A percentile compares a stretch with the other conserved stretches of the same genome.
These are phyloP conservation scores for Myotis yumanensis DNA, from an alignment of 2,113 vertebrate species.

Conservation along the genomic window DNA sequence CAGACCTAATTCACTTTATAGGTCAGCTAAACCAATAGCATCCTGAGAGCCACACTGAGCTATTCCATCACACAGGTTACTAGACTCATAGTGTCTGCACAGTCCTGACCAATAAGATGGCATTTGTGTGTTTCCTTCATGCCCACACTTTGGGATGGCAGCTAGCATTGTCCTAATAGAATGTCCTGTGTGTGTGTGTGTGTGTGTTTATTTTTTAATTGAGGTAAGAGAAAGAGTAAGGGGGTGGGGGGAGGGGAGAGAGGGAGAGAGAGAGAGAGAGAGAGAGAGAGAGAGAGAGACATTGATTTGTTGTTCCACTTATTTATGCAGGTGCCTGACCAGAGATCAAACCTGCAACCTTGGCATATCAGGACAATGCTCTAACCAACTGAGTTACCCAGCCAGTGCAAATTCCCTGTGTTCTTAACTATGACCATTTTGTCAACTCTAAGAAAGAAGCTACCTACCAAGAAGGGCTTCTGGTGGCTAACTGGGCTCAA, in stretches of 20 bases:
- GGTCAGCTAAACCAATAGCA: neutral
- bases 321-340: neutral
- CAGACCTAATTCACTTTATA: constrained; percentile 68
- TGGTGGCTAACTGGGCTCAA: neutral
- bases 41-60: neutral
- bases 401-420: neutral
- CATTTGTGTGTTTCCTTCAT: neutral
- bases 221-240: neutral
- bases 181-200: neutral
- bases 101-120: neutral
- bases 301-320: neutral
- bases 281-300: neutral
- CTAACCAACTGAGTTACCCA: neutral
- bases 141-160: neutral
- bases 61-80: neutral
- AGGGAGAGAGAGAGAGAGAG: too few relatives aligned
- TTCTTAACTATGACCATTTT: neutral
- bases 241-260: too few relatives aligned
- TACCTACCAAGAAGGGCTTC: neutral
- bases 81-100: constrained; percentile 41
- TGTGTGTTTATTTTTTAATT: neutral
- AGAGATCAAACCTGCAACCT: neutral
- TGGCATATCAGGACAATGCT: neutral
- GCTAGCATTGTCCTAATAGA: neutral
- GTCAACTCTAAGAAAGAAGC: neutral